Conservation (phyloP, 2,113 vertebrate species). For the Meriones unguiculatus region DNA sequence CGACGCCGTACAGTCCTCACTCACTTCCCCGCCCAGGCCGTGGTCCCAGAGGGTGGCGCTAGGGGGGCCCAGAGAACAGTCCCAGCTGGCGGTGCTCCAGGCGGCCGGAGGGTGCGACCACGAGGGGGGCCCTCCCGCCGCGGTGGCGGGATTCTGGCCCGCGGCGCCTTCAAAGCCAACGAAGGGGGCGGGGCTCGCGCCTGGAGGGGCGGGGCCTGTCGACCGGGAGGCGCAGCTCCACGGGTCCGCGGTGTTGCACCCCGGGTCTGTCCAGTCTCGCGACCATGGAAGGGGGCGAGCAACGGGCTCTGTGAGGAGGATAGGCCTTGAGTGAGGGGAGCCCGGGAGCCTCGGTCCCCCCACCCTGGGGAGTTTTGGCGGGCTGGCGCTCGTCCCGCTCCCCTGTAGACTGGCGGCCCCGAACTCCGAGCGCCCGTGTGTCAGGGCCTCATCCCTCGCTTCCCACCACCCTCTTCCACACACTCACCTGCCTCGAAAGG, state of each 20-base stretch:
- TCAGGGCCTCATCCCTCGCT: not conserved
- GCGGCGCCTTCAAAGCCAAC: not conserved
- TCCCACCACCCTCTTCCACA: not conserved
- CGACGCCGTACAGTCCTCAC: not conserved
- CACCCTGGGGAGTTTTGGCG: not conserved
- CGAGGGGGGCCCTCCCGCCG: not conserved
- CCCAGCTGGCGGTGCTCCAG: slow-evolving; percentile 38
- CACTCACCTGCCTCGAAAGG: slow-evolving; percentile 65
- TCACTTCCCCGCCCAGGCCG: not conserved
- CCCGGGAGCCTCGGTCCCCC: not conserved
- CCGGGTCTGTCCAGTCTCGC: slow-evolving; percentile 42
- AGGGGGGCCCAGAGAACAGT: not conserved
- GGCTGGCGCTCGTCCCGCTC: not conserved
- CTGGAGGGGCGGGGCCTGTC: not conserved
- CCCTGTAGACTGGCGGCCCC: not conserved
- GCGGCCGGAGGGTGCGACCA: not conserved
- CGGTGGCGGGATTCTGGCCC: not conserved
- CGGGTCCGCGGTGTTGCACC: not conserved
- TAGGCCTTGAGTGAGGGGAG: not conserved
- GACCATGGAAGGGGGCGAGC: slow-evolving; percentile 46
- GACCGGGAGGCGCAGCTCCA: not conserved
- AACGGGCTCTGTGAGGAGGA: slow-evolving; percentile 59
- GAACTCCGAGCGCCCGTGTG: not conserved
- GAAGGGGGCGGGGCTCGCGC: not conserved
- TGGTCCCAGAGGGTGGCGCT: slow-evolving; percentile 32